Evolutionary conservation across 1,140 invertebrate species (phyloP).

Genomic region (Drosophila neocordata): DNA sequence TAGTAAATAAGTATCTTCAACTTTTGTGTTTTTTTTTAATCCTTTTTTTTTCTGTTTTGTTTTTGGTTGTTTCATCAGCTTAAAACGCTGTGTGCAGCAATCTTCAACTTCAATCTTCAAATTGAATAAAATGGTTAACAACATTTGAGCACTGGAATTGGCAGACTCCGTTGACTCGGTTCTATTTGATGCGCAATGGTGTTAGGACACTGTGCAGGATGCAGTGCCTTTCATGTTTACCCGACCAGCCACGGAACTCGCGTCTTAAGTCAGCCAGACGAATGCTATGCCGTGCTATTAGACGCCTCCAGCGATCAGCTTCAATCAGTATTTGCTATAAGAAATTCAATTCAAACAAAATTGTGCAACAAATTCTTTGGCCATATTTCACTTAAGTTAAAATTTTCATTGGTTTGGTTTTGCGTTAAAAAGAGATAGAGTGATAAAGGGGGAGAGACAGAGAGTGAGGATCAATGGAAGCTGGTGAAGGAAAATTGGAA

Average conservation of each 20-base stretch:
- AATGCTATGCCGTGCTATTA: slow-evolving; percentile 74
- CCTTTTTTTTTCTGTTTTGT: slow-evolving; percentile 51
- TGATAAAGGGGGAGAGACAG: background rate
- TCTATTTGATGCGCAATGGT: slow-evolving; percentile 75
- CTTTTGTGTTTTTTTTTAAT: slow-evolving; percentile 13
- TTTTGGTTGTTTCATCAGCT: slow-evolving; percentile 51
- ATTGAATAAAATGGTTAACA: slow-evolving; percentile 54
- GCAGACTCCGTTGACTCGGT: slow-evolving; percentile 6
- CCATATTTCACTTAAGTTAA: slow-evolving; percentile 30
- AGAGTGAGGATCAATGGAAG: slow-evolving; percentile 3
- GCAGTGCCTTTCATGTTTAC: slow-evolving; percentile 80
- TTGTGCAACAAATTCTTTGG: slow-evolving; percentile 61
- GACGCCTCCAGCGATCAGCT: slow-evolving; percentile 77
- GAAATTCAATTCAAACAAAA: slow-evolving; percentile 60
- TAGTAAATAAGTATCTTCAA: slow-evolving; percentile 47
- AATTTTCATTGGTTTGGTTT: slow-evolving; percentile 52
- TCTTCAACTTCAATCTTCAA: slow-evolving; percentile 57
- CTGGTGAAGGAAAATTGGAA: slow-evolving; percentile 2
- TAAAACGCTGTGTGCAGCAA: slow-evolving; percentile 76
- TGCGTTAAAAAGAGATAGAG: slow-evolving; percentile 65
- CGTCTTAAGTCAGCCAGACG: slow-evolving; percentile 75
- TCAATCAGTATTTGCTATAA: slow-evolving; percentile 82
- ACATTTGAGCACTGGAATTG: slow-evolving; percentile 58
- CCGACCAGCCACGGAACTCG: slow-evolving; percentile 81
- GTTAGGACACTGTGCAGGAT: slow-evolving; percentile 82